Evolutionary conservation across 1,140 invertebrate species (phyloP), one percentile per base, ranked within the genome.

Genomic region (Branchinecta lindahli): DNA sequence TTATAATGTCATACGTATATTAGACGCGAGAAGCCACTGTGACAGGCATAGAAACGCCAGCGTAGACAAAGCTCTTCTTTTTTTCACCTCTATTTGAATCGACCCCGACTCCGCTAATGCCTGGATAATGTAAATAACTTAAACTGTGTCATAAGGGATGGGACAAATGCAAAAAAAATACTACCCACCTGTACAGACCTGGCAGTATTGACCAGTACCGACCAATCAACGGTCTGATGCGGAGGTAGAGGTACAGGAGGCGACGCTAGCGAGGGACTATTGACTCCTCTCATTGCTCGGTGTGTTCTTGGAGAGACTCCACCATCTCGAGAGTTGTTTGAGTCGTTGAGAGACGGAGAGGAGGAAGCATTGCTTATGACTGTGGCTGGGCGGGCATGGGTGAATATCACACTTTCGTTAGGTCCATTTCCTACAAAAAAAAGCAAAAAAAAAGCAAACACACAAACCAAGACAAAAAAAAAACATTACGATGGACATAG

Each of bases 331-430:
- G 52, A 61, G 84, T 83, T 12, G 80, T 78, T 69, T 82, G 75
- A 68, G 74, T 85, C 84, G 73, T 78, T 82, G 10, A 81, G 81
- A 10, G 83, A 81, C 8, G 85, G 84, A 74, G 81, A 83, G 8
- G 85, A 85, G 5, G 84, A 83, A 6, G 84, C 80, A 73, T 86
- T 86, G 0, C 85, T 86, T 72, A 87, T 87, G 7, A 88, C 87
- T 8, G 85, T 87, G 2, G 86, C 87, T 15, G 86, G 87, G 68
- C 86, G 80, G 6, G 87, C 87, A 79, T 84, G 84, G 8, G 86
- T 88, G 47, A 88, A 81, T 74, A 88, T 87, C 44, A 88, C 84
- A 75, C 88, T 85, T 33, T 71, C 65, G 44, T 70, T 73, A 20
- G 45, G 21, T 9, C 68, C 61, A 47, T 47, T 46, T n/a, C 46